Base-by-base conservation (phyloP, 1,140 invertebrate species). In the Halesus radiatus region DNA sequence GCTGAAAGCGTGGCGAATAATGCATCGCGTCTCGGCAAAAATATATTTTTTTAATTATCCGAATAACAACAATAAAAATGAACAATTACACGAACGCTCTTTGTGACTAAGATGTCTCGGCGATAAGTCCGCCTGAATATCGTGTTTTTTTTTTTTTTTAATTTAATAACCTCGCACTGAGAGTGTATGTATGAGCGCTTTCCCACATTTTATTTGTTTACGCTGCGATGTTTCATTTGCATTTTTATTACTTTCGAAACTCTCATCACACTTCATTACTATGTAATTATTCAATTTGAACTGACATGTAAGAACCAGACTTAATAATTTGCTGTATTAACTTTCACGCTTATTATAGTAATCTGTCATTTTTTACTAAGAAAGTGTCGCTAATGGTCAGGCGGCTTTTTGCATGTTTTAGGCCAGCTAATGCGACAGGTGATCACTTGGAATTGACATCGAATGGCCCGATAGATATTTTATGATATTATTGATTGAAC, bases 211-310 rank as follows among this genome's bases (percentile, higher is more conserved):
- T 16, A 29, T 29, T 26, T 66, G 62, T 66, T 60, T 60, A 18
- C 56, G 18, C 18, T 23, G 56, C 18, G 5, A 66, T 66, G 23
- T 29, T 66, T 66, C 2, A 66, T 66, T 66, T 66, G 26, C 62
- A 66, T 66, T 66, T 66, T 66, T 22, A 66, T 29, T 66, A 66
- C 62, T 66, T 66, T 66, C 62, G 10, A 66, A 66, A 29, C 62
- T 66, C 62, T 66, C 62, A 32, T 66, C 62, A 29, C 62, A 66
- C 62, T n/a, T 66, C 62, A 66, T 66, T 66, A 32, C 62, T 22
- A 23, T 60, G 56, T 60, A 60, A 60, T 60, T 60, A 18, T 18
- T 60, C 18, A 22, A 60, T 60, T 45, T 45, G 37, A 45, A 45
- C 37, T 45, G 37, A 45, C 37, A 45, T 45, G 37, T 45, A 45